Base-by-base conservation (phyloP, 2,888 invertebrate genomes). In the Synanthedon andrenaeformis region DNA sequence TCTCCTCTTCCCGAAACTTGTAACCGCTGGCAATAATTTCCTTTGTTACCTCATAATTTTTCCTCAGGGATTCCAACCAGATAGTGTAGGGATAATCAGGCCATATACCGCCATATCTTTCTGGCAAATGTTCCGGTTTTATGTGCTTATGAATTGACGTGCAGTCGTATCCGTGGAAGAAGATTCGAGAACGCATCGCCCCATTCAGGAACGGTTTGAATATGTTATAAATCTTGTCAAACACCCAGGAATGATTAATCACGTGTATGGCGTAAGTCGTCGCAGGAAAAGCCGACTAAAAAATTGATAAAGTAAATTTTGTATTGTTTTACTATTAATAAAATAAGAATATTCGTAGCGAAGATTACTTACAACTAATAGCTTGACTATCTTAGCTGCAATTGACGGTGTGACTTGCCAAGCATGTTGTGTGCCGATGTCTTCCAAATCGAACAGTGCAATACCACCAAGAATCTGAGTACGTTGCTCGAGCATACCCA, bases 201-300 rank as follows among this genome's bases (percentile, higher is more conserved):
- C 90, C 77, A 66, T 91, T 92, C 23, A 95, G 79, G 23, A 95
- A 83, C 0, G 95, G 94, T 64, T 93, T 94, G 76, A 95, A 94
- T 14, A 94, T 90, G 59, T 90, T 91, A 74, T 92, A 94, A 52
- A 93, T 91, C 59, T 92, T 91, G 73, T 94, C 94, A 70, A 95
- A 94, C 6, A 93, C 77, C 94, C 94, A 94, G 1, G 94, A 93
- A 70, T 95, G 93, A 72, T 94, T 92, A 42, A 95, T 89, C 52
- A 95, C 89, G 76, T 95, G 95, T 54, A 95, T 90, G 0, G 93
- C 92, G 59, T 92, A 83, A 0, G 92, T 92, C 52, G 90, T 91
- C 67, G 93, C 89, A 0, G 94, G 94, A 72, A 93, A 93, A 53
- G 92, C 90, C 0, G 92, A 91, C 92, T 92, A 76, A 8, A n/a